These are phyloP conservation scores for Emydura subglobosa DNA, from an alignment of 2,113 vertebrate species.

Conservation along the genomic window DNA sequence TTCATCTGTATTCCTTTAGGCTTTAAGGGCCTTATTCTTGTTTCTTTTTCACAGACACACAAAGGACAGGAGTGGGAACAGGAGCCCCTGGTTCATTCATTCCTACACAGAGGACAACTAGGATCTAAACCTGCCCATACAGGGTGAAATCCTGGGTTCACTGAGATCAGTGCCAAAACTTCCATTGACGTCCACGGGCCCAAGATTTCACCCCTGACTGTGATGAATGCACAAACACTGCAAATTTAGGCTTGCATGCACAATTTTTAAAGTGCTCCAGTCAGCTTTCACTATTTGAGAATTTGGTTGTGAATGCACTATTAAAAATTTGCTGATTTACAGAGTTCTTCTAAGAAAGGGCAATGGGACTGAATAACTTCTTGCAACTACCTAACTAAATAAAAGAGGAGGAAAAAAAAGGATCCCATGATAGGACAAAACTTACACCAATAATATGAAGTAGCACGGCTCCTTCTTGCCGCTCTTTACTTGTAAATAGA, in stretches of 20 bases:
- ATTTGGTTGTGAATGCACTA: not conserved
- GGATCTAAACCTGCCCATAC: not conserved
- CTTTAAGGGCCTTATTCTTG: not conserved
- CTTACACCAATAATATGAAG: constrained; percentile 95
- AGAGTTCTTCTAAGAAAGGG: not conserved
- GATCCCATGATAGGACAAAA: constrained; percentile 5
- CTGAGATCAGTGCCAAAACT: not conserved
- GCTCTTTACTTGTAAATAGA: constrained; percentile 89
- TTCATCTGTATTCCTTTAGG: not conserved
- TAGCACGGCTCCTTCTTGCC: constrained; percentile 88
- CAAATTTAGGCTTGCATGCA: not conserved
- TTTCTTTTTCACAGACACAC: not conserved
- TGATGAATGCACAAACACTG: not conserved
- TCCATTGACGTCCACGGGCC: not conserved
- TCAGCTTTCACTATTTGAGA: not conserved
- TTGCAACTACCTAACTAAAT: not conserved
- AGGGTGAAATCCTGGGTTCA: not conserved
- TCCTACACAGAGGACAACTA: fast-evolving
- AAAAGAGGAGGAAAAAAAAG: not conserved
- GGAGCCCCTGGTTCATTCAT: not conserved
- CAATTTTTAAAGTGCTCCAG: not conserved
- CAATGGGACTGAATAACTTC: not conserved
- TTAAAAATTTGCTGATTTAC: not conserved
- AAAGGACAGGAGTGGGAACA: not conserved
- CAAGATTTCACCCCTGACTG: not conserved